These are phyloP conservation scores for Tethya wilhelma DNA, from an alignment of 37 sponge, comb jelly and placozoan species.

Conservation along the genomic window DNA sequence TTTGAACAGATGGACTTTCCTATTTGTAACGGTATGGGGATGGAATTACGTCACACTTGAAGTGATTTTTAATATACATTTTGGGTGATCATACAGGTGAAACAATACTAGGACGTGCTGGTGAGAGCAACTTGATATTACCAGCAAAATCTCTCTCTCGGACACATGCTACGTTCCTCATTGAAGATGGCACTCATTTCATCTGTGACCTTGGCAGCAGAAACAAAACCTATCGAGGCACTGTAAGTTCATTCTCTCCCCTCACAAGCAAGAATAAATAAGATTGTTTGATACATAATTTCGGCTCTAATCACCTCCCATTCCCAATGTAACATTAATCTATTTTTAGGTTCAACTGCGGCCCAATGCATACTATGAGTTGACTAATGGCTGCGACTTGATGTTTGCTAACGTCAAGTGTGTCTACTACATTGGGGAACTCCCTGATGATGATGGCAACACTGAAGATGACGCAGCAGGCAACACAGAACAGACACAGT, in stretches of 20 bases:
- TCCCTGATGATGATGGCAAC: background rate
- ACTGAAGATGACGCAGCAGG: background rate
- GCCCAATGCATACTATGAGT: conserved; percentile 75
- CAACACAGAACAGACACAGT: background rate
- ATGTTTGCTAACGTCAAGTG: conserved; percentile 53
- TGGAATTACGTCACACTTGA: background rate
- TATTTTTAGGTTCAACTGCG: conserved; percentile 35
- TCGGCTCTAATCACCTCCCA: no score
- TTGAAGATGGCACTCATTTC: conserved; percentile 70
- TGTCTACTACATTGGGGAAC: conserved; percentile 39
- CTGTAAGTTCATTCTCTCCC: background rate
- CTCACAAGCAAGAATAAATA: background rate
- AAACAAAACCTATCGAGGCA: conserved; percentile 63
- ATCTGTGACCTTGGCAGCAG: conserved; percentile 64
- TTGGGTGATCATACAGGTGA: conserved; percentile 25
- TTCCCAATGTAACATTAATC: background rate
- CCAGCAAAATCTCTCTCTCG: conserved; percentile 26
- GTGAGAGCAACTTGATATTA: conserved; percentile 25
- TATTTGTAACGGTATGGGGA: conserved; percentile 19
- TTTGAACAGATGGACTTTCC: conserved; percentile 20
- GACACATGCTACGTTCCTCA: conserved; percentile 52
- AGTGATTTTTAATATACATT: background rate
- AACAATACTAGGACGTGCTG: conserved; percentile 18
- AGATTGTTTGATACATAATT: no score
- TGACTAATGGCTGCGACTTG: conserved; percentile 55